A percentile compares a stretch with the other conserved stretches of the same genome.
phyloP scores from a whole-genome alignment of 2,888 invertebrate species.

The Suillia variegata region DNA sequence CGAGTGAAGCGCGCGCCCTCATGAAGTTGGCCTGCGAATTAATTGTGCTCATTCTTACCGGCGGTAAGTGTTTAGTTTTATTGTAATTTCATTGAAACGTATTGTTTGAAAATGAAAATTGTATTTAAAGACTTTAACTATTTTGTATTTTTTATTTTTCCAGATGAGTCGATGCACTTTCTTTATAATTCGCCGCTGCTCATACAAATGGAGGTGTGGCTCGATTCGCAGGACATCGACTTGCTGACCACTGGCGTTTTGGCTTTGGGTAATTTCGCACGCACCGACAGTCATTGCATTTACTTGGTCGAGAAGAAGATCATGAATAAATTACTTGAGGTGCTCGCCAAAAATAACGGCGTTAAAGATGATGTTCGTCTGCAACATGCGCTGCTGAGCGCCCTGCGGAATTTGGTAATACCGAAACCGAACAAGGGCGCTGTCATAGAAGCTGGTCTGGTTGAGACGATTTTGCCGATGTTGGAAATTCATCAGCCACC shows the following conservation, averaged over 20 bases:
- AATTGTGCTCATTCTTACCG: slow-evolving; percentile 81
- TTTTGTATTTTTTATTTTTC: slow-evolving; percentile 18
- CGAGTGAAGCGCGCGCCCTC: slow-evolving; percentile 69
- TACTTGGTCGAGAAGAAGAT: slow-evolving; percentile 81
- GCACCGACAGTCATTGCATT: slow-evolving; percentile 83
- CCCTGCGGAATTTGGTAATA: slow-evolving; percentile 78
- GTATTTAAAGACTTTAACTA: background rate
- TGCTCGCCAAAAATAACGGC: slow-evolving; percentile 66
- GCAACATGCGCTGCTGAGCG: slow-evolving; percentile 65
- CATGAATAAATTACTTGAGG: slow-evolving; percentile 70
- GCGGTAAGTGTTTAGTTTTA: slow-evolving; percentile 67
- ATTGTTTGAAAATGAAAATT: background rate
- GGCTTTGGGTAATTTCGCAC: slow-evolving; percentile 88
- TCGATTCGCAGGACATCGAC: slow-evolving; percentile 74
- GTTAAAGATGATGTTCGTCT: slow-evolving; percentile 67
- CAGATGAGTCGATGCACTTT: slow-evolving; percentile 86
- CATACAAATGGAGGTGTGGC: slow-evolving; percentile 76
- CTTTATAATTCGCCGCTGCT: slow-evolving; percentile 77
- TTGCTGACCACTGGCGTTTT: slow-evolving; percentile 82
- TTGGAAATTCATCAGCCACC: slow-evolving; percentile 72
- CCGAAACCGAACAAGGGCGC: slow-evolving; percentile 75
- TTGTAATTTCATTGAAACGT: background rate
- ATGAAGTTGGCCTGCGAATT: slow-evolving; percentile 86
- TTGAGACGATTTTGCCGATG: slow-evolving; percentile 76
- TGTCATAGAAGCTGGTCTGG: slow-evolving; percentile 74